These are phyloP conservation scores for Vanessa cardui DNA, from an alignment of 2,888 invertebrate genomes.

Conservation along the genomic window DNA sequence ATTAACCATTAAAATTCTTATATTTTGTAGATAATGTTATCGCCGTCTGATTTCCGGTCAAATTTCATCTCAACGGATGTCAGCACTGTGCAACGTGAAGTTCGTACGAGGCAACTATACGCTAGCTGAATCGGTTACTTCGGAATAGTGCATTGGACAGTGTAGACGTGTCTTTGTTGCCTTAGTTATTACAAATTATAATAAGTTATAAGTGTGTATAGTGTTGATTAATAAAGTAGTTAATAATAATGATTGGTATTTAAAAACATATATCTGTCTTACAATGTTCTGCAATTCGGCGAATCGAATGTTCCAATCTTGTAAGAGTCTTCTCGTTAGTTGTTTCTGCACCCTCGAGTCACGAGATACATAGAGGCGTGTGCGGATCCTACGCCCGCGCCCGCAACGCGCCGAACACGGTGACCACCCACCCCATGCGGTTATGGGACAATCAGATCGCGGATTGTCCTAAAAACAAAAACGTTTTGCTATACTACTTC, in stretches of 20 bases:
- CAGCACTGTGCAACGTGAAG: too few species aligned
- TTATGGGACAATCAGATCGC: conserved; percentile 82
- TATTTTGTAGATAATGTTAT: too few species aligned
- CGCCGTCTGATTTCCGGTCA: too few species aligned
- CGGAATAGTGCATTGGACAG: too few species aligned
- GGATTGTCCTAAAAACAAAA: conserved; percentile 54
- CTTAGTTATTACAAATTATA: too few species aligned
- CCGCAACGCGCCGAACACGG: conserved; percentile 92
- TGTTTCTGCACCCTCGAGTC: conserved; percentile 56
- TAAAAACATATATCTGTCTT: conserved; percentile 25
- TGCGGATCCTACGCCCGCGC: conserved; percentile 84
- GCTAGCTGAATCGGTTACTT: too few species aligned
- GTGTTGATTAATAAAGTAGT: too few species aligned
- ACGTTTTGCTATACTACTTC: too few species aligned
- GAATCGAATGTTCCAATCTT: conserved; percentile 61
- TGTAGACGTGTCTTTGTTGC: too few species aligned
- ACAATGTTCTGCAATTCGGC: conserved; percentile 63
- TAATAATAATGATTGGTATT: background rate
- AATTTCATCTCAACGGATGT: too few species aligned
- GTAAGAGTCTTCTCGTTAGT: conserved; percentile 54
- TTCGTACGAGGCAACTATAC: too few species aligned
- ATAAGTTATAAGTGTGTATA: too few species aligned
- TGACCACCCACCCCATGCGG: conserved; percentile 91
- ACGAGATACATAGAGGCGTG: conserved; percentile 67
- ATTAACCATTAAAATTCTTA: background rate